Base-by-base conservation (phyloP, 2,113 vertebrate genomes). In the Plecturocebus donacophilus region DNA sequence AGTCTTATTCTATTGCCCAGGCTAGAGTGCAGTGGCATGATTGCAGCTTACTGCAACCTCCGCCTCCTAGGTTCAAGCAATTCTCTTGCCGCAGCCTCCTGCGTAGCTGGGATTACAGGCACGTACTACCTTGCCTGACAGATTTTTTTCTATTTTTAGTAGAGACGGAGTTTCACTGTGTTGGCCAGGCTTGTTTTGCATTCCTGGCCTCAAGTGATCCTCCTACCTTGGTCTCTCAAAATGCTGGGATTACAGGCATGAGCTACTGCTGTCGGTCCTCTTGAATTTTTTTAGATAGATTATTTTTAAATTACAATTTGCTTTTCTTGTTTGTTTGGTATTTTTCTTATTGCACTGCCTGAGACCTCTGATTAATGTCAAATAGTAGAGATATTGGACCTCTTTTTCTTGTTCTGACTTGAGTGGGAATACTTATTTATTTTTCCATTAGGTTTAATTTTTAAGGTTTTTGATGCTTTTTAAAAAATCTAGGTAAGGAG, bases 341-440 rank as follows among this genome's bases (percentile, higher is more conserved):
- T 20, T 8, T 3, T 6, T 56, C 32, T 70, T 25, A 38, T 5
- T 76, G 8, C 45, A 45, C 13, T 86, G 17, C 7, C 12, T 61
- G 52, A 54, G 42, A 49, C 32, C 52, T 91, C 25, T 47, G 14
- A 30, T 68, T 81, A 49, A 7, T 84, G 23, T 45, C 85, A 11
- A 83, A 64, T 79, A 87, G 13, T 90, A 56, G 45, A 68, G 40
- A 42, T 71, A 38, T 45, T 82, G 68, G 7, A 25, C 38, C 35
- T 90, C 25, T 89, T 76, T 86, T 35, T 92, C 61, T 90, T 83
- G 21, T 96, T 93, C 38, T 54, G 54, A 88, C 56, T 75, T 96
- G n/a, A 95, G 10, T 58, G 49, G 56, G 23, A 88, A 3, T 80
- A 84, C 12, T 95, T 86, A 77, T 47, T 47, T 73, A 58, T 97